Evolutionary conservation across 2,888 invertebrate genomes (phyloP).

Genomic region (Bembecia ichneumoniformis): DNA sequence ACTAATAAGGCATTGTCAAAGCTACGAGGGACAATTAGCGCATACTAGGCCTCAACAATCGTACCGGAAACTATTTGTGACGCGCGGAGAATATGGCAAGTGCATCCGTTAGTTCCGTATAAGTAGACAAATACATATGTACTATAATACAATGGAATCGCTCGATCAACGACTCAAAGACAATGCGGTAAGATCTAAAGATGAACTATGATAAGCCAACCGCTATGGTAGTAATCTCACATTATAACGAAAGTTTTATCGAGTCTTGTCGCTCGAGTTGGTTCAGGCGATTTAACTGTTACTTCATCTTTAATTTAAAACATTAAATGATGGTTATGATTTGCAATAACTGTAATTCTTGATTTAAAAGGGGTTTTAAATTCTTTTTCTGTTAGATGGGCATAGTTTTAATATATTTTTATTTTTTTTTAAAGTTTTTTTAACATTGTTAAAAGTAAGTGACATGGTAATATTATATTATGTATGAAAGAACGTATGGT

Average conservation of each 20-base stretch:
- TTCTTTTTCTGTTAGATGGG: no score
- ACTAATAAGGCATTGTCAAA: slow-evolving; percentile 26
- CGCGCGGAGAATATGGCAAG: slow-evolving; percentile 38
- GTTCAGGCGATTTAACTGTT: not conserved
- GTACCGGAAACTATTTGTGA: slow-evolving; percentile 54
- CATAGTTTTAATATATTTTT: no score
- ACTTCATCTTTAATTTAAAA: not conserved
- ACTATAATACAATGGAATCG: not conserved
- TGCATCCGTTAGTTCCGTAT: slow-evolving; percentile 60
- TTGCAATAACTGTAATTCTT: no score
- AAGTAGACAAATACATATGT: slow-evolving; percentile 22
- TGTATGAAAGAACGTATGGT: no score
- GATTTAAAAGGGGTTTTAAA: no score
- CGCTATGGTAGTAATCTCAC: slow-evolving; percentile 5
- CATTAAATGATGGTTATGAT: not conserved
- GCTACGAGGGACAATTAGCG: slow-evolving; percentile 37
- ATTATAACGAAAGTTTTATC: not conserved
- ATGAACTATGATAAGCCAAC: slow-evolving; percentile 8
- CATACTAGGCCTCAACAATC: slow-evolving; percentile 38
- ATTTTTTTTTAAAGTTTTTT: no score
- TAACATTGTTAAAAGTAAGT: no score
- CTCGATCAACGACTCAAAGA: not conserved
- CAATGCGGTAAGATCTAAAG: not conserved
- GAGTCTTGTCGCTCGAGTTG: not conserved
- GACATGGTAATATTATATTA: no score